A percentile compares a stretch with the other conserved stretches of the same genome.
Conservation (phyloP, 1,140 invertebrate species). For the Anastatus disparis region DNA sequence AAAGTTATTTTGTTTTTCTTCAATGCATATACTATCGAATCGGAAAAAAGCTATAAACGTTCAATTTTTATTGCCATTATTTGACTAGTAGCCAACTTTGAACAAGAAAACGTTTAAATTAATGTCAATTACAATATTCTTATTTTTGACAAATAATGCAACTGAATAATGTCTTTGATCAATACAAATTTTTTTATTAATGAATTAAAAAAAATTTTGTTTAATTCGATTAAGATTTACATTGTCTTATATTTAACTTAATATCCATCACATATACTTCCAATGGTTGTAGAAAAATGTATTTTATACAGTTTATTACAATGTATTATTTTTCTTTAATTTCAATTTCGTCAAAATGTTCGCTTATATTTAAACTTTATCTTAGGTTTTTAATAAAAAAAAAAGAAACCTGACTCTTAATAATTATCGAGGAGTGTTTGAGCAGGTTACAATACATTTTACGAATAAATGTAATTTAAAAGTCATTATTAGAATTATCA, state of each 20-base stretch:
- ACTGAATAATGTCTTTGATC: not conserved
- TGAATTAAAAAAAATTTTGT: no score
- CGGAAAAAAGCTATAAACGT: conserved; percentile 4
- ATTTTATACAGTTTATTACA: conserved; percentile 33
- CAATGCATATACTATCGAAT: not conserved
- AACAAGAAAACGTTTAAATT: not conserved
- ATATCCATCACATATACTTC: conserved; percentile 21
- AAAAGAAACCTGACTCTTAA: conserved; percentile 22
- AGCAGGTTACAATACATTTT: conserved; percentile 34
- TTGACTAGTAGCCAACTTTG: not conserved
- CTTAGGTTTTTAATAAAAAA: conserved; percentile 23
- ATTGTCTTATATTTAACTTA: conserved; percentile 24
- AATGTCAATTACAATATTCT: not conserved
- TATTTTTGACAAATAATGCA: not conserved
- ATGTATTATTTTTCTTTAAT: not conserved
- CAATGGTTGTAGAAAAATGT: conserved; percentile 28
- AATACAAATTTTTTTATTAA: not conserved
- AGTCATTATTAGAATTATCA: conserved; percentile 27
- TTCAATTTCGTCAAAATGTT: conserved; percentile 30
- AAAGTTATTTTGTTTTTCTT: not conserved
- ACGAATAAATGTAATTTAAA: conserved; percentile 36
- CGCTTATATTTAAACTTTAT: conserved; percentile 27
- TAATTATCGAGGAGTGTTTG: conserved; percentile 11
- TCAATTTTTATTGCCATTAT: conserved; percentile 24
- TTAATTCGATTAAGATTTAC: conserved; percentile 17